Percentiles rank a stretch among this genome's conserved stretches.
Conservation (phyloP, 1,140 invertebrate genomes). For the Limonius californicus region DNA sequence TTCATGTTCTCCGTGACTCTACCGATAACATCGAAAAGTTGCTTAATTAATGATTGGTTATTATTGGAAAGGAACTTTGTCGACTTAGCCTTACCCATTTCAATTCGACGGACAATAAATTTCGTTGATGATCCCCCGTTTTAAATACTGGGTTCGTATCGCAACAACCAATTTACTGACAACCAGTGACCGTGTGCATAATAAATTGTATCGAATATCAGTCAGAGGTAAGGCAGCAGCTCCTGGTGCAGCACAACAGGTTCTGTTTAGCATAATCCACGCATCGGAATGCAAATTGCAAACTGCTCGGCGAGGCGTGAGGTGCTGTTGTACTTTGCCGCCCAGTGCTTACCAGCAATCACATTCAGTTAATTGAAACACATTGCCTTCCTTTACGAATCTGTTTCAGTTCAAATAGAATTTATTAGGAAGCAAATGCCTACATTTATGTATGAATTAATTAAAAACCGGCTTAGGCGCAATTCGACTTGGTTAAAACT, state of each 20-base stretch:
- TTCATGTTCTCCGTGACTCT: conserved; percentile 2
- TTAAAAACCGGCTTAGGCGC: conserved; percentile 5
- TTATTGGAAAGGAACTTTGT: conserved; percentile 4
- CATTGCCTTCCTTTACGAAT: not conserved
- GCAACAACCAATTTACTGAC: conserved; percentile 7
- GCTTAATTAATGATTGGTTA: conserved; percentile 13
- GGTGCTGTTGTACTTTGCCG: conserved; percentile 12
- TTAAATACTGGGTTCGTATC: conserved; percentile 15
- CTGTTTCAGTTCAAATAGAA: not conserved
- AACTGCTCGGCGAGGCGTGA: conserved; percentile 10
- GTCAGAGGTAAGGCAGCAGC: conserved; percentile 12
- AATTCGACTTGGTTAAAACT: not conserved
- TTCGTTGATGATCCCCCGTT: conserved; percentile 7
- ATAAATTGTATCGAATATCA: conserved; percentile 19
- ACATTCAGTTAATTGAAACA: conserved; percentile 17
- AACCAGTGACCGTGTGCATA: not conserved
- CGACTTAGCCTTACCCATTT: not conserved
- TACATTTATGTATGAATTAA: not conserved
- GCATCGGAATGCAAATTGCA: conserved; percentile 17
- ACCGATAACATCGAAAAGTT: not conserved
- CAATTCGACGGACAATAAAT: conserved; percentile 6
- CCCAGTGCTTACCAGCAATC: conserved; percentile 13
- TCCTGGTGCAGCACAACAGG: conserved; percentile 12
- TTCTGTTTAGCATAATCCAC: conserved; percentile 15
- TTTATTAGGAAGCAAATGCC: not conserved